Conservation (phyloP, 2,113 vertebrate genomes). For the Mellivora capensis region DNA sequence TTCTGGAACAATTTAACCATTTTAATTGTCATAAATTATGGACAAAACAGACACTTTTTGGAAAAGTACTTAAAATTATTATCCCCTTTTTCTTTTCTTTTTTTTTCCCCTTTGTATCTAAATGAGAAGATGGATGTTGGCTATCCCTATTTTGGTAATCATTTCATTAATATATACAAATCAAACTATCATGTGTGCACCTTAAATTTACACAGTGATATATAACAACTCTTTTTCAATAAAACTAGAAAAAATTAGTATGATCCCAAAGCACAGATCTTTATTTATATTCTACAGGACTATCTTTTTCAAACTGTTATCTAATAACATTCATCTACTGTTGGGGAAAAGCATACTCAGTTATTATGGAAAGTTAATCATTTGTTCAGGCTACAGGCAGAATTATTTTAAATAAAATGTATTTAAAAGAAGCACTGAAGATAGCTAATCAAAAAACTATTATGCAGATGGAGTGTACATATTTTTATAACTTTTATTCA, state of each 20-base stretch:
- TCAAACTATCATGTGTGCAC: neutral
- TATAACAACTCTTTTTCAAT: neutral
- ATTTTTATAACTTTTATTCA: constrained; percentile 1
- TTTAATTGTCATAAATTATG: neutral
- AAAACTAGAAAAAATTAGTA: neutral
- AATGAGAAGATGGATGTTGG: neutral
- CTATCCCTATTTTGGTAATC: neutral
- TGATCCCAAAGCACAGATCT: neutral
- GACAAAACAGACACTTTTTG: neutral
- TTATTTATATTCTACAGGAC: neutral
- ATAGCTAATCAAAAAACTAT: neutral
- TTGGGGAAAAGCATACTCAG: neutral
- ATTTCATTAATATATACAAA: neutral
- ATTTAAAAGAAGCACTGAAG: neutral
- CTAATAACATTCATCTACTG: neutral
- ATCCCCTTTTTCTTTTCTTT: neutral
- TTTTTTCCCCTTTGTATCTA: neutral
- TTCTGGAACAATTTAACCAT: neutral
- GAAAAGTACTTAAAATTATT: neutral
- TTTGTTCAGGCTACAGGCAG: fast-evolving
- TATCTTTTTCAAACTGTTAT: neutral
- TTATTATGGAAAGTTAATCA: neutral
- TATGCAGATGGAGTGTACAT: fast-evolving
- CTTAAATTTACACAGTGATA: neutral
- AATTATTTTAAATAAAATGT: neutral